Evolutionary conservation across 2,888 invertebrate species (phyloP).

Genomic region (Geophilus truncorum): DNA sequence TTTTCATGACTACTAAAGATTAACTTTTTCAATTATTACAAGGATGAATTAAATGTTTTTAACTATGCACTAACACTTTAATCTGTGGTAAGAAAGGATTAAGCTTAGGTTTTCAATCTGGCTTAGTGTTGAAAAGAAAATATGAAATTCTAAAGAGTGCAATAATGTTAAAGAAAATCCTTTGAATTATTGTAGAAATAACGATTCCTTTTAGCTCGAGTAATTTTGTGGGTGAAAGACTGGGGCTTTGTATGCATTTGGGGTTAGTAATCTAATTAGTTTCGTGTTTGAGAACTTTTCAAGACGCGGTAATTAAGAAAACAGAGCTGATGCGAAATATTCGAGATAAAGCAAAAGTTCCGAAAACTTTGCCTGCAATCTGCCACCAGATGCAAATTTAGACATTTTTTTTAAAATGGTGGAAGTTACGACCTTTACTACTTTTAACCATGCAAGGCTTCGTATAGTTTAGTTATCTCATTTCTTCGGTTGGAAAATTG

Average conservation of each 20-base stretch:
- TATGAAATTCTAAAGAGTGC: background rate
- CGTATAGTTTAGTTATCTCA: no score
- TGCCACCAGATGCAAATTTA: background rate
- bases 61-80: background rate
- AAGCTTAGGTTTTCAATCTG: background rate
- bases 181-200: background rate
- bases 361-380: background rate
- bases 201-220: background rate
- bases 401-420: no score
- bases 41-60: background rate
- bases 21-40: no score
- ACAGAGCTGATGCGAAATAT: background rate
- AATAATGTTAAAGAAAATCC: background rate
- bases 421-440: no score
- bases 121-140: background rate
- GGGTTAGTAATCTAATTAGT: background rate
- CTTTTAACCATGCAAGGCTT: no score
- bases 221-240: background rate
- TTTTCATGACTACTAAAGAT: no score
- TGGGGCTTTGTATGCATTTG: background rate
- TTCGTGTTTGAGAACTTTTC: background rate
- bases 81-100: background rate
- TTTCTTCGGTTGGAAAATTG: no score
- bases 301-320: background rate
- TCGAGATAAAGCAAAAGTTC: background rate